Evolutionary conservation across 2,113 vertebrate genomes (phyloP), one percentile per base, ranked within the genome.

Genomic region (Thymallus thymallus): DNA sequence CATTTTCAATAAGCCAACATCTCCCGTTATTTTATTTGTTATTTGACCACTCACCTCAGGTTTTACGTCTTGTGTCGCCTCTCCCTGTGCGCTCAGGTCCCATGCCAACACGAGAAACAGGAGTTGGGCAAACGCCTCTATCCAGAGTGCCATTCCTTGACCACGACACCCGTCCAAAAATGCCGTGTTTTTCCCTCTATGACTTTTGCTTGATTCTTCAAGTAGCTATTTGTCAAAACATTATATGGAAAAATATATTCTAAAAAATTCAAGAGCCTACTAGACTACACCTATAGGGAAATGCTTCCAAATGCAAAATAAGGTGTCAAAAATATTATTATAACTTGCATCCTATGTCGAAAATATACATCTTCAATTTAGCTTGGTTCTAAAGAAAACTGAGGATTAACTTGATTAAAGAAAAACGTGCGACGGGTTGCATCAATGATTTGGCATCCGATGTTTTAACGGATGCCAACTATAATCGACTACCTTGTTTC

Each of bases 41-140:
- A 7, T 41, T 41, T 41, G 35, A 69, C 6, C 9, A 74, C 87
- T 88, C 76, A 93, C 93, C 91, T 93, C 89, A 3, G 91, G 88
- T 41, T 91, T 92, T n/a, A 88, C 1, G 0, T 89, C 86, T 56
- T 69, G 72, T 68, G 80, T 61, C 56, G 88, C 83, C 2, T 75
- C 83, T 64, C 84, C 88, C 0, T 87, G 88, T 10, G 78, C 86
- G 68, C 88, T 84, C 74, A 77, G 68, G 71, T 88, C 84, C 84
- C 82, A 85, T 55, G 83, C 66, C 80, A 86, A 73, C 10, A 82
- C 84, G 81, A 90, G 78, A 86, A 91, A 74, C 84, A 90, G 76
- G 80, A 91, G 78, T 56, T 77, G 87, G 62, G 84, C 56, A 1
- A 85, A 64, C 30, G 77, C 35, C 16, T 79, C 83, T 58, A 87